Evolutionary conservation across 1,140 invertebrate species (phyloP).

Genomic region (Neodiprion virginianus): DNA sequence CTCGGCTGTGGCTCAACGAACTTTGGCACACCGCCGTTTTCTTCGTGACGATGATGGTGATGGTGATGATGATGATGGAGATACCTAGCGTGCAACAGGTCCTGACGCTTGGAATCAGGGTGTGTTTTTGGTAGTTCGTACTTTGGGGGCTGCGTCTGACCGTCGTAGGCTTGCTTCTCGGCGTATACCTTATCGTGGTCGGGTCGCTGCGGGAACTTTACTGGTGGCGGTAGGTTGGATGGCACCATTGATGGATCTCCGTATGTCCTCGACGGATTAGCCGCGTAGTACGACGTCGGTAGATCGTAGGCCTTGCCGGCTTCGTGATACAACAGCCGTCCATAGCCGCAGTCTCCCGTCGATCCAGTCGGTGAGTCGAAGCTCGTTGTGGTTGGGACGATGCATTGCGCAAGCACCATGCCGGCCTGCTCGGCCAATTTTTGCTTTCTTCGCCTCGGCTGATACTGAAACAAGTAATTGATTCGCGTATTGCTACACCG

Average conservation of each 20-base stretch:
- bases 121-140: slow-evolving; percentile 35
- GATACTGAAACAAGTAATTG: slow-evolving; percentile 48
- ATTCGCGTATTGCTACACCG: slow-evolving; percentile 10
- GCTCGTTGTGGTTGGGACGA: slow-evolving; percentile 17
- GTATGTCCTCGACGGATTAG: neutral
- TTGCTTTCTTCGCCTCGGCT: slow-evolving; percentile 56
- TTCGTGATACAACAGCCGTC: slow-evolving; percentile 41
- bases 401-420: slow-evolving; percentile 33
- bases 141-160: slow-evolving; percentile 25
- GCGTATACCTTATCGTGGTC: slow-evolving; percentile 33
- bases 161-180: slow-evolving; percentile 33
- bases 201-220: slow-evolving; percentile 36
- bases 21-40: slow-evolving; percentile 4
- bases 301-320: slow-evolving; percentile 46
- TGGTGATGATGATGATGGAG: slow-evolving; percentile 39
- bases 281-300: slow-evolving; percentile 17
- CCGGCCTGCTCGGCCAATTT: slow-evolving; percentile 52
- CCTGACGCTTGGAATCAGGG: slow-evolving; percentile 16
- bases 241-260: slow-evolving; percentile 31
- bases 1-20: slow-evolving; percentile 13
- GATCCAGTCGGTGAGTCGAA: slow-evolving; percentile 29
- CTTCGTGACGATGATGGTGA: slow-evolving; percentile 45
- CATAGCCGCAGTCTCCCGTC: slow-evolving; percentile 45
- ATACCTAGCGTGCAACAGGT: slow-evolving; percentile 25
- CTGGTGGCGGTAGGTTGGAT: slow-evolving; percentile 32